These are phyloP conservation scores for Cossypha polioptera DNA, from an alignment of 2,797 vertebrate genomes.

Conservation along the genomic window DNA sequence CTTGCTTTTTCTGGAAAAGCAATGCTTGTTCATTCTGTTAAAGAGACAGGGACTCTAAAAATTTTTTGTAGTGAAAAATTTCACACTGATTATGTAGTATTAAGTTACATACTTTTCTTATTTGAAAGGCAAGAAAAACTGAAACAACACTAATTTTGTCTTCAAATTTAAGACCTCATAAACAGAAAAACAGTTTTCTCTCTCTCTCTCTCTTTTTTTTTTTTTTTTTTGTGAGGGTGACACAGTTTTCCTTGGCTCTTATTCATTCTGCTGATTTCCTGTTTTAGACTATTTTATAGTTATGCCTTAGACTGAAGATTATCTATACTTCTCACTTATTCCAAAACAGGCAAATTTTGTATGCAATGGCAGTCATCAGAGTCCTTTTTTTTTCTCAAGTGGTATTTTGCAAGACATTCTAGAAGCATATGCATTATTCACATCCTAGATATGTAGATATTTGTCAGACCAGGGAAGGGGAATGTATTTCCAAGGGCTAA, in stretches of 20 bases:
- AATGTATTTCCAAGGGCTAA: slow-evolving; percentile 52
- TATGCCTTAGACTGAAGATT: not conserved
- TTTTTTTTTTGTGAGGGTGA: not conserved
- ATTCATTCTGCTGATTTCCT: not conserved
- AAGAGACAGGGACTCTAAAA: not conserved
- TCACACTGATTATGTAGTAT: not conserved
- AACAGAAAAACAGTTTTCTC: not conserved
- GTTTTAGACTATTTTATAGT: not conserved
- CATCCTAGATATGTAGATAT: slow-evolving; percentile 21
- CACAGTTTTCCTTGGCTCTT: not conserved
- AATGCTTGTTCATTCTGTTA: not conserved
- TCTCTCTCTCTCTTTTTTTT: not conserved
- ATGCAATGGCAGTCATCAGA: not conserved
- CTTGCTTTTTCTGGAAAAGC: not conserved
- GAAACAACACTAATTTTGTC: not conserved
- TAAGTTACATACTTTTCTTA: not conserved
- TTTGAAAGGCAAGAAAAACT: not conserved
- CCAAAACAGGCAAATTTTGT: not conserved
- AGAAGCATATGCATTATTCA: slow-evolving; percentile 14
- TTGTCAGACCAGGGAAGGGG: not conserved
- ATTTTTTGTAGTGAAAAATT: not conserved
- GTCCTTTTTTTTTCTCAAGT: not conserved
- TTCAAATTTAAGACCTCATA: not conserved
- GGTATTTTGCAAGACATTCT: not conserved
- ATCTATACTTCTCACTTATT: not conserved